phyloP scores from a whole-genome alignment of 2,888 invertebrate genomes.

The Drosophila anomalata region DNA sequence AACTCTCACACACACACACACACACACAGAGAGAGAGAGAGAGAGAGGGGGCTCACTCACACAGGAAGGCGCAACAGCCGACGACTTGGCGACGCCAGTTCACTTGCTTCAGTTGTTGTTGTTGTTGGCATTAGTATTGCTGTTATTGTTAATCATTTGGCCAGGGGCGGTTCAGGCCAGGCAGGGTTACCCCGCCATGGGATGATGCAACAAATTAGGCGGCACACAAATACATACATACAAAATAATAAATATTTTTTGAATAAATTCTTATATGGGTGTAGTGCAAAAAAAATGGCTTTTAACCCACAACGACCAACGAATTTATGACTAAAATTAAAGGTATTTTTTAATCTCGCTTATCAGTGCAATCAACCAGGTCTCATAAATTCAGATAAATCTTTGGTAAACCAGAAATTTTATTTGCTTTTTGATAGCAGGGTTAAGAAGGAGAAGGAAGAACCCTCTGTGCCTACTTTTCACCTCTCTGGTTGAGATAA shows the following conservation, averaged over 20 bases:
- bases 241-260: not conserved
- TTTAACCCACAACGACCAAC: conserved; percentile 1
- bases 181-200: conserved; percentile 25
- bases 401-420: not conserved
- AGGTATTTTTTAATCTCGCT: not conserved
- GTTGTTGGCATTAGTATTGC: conserved; percentile 31
- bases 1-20: conserved; percentile 23
- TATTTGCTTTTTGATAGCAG: not conserved
- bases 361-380: not conserved
- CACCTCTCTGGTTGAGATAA: not conserved
- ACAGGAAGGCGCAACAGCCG: conserved; percentile 60
- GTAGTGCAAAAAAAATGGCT: conserved; percentile 37
- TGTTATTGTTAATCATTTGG: conserved; percentile 45
- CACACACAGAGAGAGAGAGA: not conserved
- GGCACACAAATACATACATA: not conserved
- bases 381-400: not conserved
- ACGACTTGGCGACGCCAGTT: conserved; percentile 67
- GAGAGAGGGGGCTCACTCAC: not conserved
- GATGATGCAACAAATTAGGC: conserved; percentile 17
- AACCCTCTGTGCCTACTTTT: not conserved
- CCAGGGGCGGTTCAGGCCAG: conserved; percentile 61
- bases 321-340: not conserved
- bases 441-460: not conserved
- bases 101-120: conserved; percentile 60
- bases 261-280: conserved; percentile 32